These are phyloP conservation scores for Melanotaenia trifasciata DNA, from an alignment of 2,797 vertebrate genomes.

Conservation along the genomic window DNA sequence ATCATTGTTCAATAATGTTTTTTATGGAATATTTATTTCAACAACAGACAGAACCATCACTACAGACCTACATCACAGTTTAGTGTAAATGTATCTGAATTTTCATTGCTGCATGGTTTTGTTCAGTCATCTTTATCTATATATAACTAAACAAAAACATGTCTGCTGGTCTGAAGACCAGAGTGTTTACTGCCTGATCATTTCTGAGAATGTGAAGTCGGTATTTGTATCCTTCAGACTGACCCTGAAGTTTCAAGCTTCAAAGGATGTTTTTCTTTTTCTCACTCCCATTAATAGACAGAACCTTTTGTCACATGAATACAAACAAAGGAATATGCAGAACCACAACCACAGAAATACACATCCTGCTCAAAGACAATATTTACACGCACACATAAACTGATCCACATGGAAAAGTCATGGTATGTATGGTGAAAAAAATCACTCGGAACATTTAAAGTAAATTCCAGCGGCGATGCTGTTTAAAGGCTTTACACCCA, in stretches of 20 bases:
- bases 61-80: background rate
- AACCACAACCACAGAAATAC: background rate
- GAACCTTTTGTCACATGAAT: constrained; percentile 9
- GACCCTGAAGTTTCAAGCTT: background rate
- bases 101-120: background rate
- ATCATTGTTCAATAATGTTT: too few relatives aligned
- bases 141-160: background rate
- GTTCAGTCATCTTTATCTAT: background rate
- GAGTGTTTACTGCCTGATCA: background rate
- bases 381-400: background rate
- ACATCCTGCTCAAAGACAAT: background rate
- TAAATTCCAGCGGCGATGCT: background rate
- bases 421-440: background rate
- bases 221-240: background rate
- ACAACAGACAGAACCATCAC: background rate
- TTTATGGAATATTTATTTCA: too few relatives aligned
- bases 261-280: background rate
- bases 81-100: too few relatives aligned
- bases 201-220: background rate
- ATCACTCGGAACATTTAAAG: background rate
- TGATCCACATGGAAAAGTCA: background rate
- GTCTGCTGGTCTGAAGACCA: background rate
- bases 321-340: background rate
- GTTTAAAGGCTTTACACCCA: constrained; percentile 5
- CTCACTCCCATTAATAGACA: constrained; percentile 3